A percentile compares a stretch with the other conserved stretches of the same genome.
These are phyloP conservation scores for Drosophila tanythrix DNA, from an alignment of 2,888 invertebrate species.

Conservation along the genomic window DNA sequence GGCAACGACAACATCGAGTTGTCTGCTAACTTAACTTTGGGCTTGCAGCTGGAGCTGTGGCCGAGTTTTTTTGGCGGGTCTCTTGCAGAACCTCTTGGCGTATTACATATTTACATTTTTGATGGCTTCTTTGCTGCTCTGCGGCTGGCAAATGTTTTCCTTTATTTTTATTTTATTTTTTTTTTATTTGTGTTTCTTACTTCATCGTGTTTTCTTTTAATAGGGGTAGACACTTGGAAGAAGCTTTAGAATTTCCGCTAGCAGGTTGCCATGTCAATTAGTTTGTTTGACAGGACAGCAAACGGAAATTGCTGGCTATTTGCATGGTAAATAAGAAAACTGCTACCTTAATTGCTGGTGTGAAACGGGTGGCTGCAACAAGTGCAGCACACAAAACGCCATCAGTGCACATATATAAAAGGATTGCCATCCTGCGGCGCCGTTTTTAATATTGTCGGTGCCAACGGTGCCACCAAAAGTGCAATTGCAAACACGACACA, in stretches of 20 bases:
- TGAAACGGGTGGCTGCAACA: slow-evolving; percentile 27
- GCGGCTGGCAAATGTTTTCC: slow-evolving; percentile 47
- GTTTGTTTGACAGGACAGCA: slow-evolving; percentile 69
- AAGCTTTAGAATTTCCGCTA: slow-evolving; percentile 59
- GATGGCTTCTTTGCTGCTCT: slow-evolving; percentile 58
- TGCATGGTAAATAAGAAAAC: slow-evolving; percentile 51
- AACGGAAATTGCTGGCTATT: slow-evolving; percentile 75
- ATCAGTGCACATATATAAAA: slow-evolving; percentile 20
- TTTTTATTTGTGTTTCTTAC: slow-evolving; percentile 11
- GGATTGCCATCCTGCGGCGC: slow-evolving; percentile 22
- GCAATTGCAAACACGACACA: slow-evolving; percentile 39
- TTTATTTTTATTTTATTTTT: slow-evolving; percentile 6
- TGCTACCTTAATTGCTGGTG: slow-evolving; percentile 44
- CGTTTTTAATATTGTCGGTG: background rate
- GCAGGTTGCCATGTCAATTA: slow-evolving; percentile 70
- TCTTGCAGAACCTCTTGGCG: slow-evolving; percentile 30
- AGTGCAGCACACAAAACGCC: slow-evolving; percentile 34
- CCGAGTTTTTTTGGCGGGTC: slow-evolving; percentile 7
- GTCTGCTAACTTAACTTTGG: slow-evolving; percentile 31
- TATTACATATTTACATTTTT: slow-evolving; percentile 77
- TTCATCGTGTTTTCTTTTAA: slow-evolving; percentile 6
- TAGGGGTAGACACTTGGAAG: background rate
- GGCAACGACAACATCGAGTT: slow-evolving; percentile 24
- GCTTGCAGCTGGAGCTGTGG: background rate
- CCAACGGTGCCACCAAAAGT: slow-evolving; percentile 38